A percentile compares a stretch with the other conserved stretches of the same genome.
phyloP scores from a whole-genome alignment of 1,140 invertebrate species.

The Dreissena polymorpha region DNA sequence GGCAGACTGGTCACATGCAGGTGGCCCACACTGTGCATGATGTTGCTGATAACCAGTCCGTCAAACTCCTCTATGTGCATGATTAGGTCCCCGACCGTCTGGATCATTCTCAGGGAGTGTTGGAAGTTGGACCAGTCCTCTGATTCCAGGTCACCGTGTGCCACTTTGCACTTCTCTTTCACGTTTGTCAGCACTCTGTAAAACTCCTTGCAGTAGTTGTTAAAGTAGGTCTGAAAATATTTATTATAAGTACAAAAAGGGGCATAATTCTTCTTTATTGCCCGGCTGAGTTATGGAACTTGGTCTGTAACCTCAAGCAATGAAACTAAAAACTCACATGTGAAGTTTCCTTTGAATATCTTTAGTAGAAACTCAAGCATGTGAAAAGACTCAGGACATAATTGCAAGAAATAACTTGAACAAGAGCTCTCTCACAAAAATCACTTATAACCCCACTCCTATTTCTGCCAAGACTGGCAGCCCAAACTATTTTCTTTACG shows the following conservation, averaged over 20 bases:
- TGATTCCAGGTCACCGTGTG: constrained; percentile 59
- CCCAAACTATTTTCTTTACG: too few species aligned
- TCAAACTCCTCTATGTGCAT: constrained; percentile 80
- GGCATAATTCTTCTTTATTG: too few species aligned
- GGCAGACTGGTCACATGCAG: constrained; percentile 61
- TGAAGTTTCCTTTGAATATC: too few species aligned
- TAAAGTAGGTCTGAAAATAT: constrained; percentile 77
- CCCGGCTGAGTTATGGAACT: too few species aligned
- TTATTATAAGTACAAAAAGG: background rate
- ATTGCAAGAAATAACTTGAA: too few species aligned
- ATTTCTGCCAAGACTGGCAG: too few species aligned
- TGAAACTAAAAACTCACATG: too few species aligned
- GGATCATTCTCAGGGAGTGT: constrained; percentile 78
- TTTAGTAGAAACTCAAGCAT: too few species aligned
- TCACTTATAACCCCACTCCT: too few species aligned
- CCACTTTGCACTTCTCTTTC: constrained; percentile 74
- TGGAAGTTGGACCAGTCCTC: constrained; percentile 80
- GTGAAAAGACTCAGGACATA: too few species aligned
- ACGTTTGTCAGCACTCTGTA: constrained; percentile 76
- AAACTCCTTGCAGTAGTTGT: constrained; percentile 75
- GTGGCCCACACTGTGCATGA: constrained; percentile 71
- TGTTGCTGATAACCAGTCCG: constrained; percentile 67
- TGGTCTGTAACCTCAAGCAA: too few species aligned
- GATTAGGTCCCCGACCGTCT: constrained; percentile 75
- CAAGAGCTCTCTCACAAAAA: too few species aligned